Evolutionary conservation across 1,140 invertebrate genomes (phyloP).

Genomic region (Plodia interpunctella): DNA sequence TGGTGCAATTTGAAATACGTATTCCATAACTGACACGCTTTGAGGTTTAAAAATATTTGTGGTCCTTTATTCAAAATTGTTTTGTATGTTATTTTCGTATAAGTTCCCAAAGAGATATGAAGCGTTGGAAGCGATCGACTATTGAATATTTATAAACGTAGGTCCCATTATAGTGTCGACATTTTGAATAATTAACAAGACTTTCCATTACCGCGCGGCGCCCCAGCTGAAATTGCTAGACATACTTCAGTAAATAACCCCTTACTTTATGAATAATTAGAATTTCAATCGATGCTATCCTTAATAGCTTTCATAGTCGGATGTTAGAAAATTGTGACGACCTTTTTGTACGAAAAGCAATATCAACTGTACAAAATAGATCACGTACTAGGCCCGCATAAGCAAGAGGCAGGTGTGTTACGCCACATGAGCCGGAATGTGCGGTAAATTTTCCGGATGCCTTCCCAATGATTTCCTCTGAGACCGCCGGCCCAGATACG

Average conservation of each 20-base stretch:
- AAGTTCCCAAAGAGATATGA: slow-evolving; percentile 3
- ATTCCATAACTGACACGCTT: slow-evolving; percentile 2
- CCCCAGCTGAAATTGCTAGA: slow-evolving; percentile 31
- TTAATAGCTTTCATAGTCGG: slow-evolving; percentile 32
- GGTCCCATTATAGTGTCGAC: slow-evolving; percentile 57
- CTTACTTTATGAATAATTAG: slow-evolving; percentile 58
- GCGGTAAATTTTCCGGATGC: slow-evolving; percentile 81
- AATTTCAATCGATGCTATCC: slow-evolving; percentile 45
- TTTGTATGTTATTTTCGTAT: background rate
- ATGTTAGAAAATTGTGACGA: slow-evolving; percentile 7
- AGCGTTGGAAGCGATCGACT: slow-evolving; percentile 25
- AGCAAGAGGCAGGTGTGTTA: slow-evolving; percentile 63
- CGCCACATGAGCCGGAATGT: slow-evolving; percentile 58
- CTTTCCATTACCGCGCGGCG: slow-evolving; percentile 38
- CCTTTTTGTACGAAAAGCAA: slow-evolving; percentile 25
- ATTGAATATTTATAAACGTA: slow-evolving; percentile 61
- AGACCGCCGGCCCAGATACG: slow-evolving; percentile 75
- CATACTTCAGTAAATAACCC: slow-evolving; percentile 38
- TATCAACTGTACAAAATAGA: slow-evolving; percentile 47
- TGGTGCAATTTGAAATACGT: slow-evolving; percentile 20
- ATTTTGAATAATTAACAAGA: slow-evolving; percentile 61
- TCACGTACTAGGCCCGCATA: slow-evolving; percentile 59
- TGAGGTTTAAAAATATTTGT: background rate
- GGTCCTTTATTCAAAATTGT: slow-evolving; percentile 11
- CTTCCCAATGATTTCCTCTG: slow-evolving; percentile 85